Base-by-base conservation (phyloP, 1,140 invertebrate species). In the Aethina tumida region DNA sequence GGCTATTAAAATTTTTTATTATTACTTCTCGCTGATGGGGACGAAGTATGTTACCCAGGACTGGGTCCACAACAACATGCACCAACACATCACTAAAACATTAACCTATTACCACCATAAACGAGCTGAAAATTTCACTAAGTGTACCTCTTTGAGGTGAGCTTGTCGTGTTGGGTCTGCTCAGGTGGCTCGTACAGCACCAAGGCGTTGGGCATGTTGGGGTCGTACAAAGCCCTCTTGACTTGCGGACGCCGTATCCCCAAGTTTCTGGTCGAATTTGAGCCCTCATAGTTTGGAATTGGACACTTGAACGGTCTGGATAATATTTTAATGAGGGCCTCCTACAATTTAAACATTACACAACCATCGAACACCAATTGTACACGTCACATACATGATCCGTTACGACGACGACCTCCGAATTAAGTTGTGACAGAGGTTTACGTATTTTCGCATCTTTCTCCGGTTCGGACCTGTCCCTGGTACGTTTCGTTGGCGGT, bases 21-120 rank as follows among this genome's bases (percentile, higher is more conserved):
- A 47, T 49, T 58, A 76, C 75, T 62, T 99, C 96, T 39, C 96
- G 74, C 67, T 99, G 97, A 81, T 99, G 97, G 10, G 97, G 97
- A 35, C 95, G 69, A 4, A 99, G 68, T 31, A 99, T 80, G 56
- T 89, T 86, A 18, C 82, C 80, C 9, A 99, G 66, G 1, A 88
- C 51, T 5, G 94, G 94, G 73, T 99, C 95, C 1, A 98, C 91
- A 5, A 96, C 91, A 4, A 96, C 88, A 64, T 92, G 88, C 2
- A 95, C 89, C 52, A 74, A 72, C 17, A 75, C 65, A 40, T 80
- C 76, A 21, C 71, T 55, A 48, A 74, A 55, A 42, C 55, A 59
- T 51, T n/a, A 45, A 27, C 9, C 5, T 8, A 37, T 39, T 18
- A 10, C 9, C n/a, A 28, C 9, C 37, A 33, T 32, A 35, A 39